These are phyloP conservation scores for Emys orbicularis DNA, from an alignment of 2,797 vertebrate genomes.

Conservation along the genomic window DNA sequence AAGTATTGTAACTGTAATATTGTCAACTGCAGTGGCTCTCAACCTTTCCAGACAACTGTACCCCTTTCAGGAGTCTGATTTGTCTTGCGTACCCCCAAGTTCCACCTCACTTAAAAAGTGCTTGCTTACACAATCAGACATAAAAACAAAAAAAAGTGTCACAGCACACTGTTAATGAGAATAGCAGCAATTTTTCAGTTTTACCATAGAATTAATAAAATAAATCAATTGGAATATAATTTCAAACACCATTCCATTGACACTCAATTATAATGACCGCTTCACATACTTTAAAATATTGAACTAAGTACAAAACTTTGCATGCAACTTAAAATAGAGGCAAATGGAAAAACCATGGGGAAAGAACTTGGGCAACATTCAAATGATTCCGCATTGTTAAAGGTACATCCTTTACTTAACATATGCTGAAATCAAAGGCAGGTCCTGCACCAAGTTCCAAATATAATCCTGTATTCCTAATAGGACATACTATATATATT, in stretches of 20 bases:
- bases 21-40: background rate
- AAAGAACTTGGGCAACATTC: background rate
- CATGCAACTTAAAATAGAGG: background rate
- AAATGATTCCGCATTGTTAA: background rate
- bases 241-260: background rate
- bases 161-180: no score
- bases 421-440: background rate
- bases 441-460: background rate
- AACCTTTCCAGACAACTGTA: no score
- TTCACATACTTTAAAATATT: background rate
- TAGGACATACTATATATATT: background rate
- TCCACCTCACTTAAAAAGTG: no score
- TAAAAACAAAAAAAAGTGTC: no score
- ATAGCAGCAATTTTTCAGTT: no score
- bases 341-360: background rate
- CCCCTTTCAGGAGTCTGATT: no score
- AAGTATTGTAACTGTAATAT: rapidly evolving
- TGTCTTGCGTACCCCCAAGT: no score
- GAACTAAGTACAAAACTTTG: background rate
- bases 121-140: no score
- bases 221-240: no score
- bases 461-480: background rate
- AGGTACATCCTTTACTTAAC: background rate
- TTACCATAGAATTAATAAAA: no score
- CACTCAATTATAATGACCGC: background rate